Evolutionary conservation across 2,888 invertebrate genomes (phyloP), one percentile per base, ranked within the genome.

Genomic region (Polydesmus complanatus): DNA sequence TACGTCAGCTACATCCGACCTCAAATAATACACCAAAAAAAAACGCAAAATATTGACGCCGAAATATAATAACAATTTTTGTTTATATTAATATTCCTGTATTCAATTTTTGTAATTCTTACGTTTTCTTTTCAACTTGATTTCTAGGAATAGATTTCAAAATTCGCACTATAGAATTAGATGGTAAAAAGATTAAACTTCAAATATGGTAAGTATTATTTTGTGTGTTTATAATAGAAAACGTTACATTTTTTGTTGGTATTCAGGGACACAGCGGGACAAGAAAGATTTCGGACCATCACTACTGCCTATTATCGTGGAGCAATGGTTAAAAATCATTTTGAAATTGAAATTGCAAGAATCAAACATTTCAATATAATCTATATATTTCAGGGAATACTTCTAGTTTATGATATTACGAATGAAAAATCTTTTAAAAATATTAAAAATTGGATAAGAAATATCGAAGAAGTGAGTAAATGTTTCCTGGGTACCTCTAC

Each of bases 301-400:
- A 98, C 97, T 60, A 98, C 97, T 63, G 96, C 97, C n/a, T 98
- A 98, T 74, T 98, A 98, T 78, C 83, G 98, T 68, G 98, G 97
- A 56, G 97, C 97, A 52, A 98, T 98, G 96, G 75, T 75, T 37
- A 37, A 37, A 37, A 8, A 8, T 8, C 14, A 37, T 37, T 5
- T 37, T 37, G 5, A 14, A 37, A 37, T 8, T 8, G 14, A 37
- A 37, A 14, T 37, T 37, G 37, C 14, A 8, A 14, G 14, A 37
- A 8, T 22, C 22, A n/a, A 18, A 27, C 21, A 21, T 14, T 56
- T 52, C 8, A 27, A 27, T 58, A 27, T 5, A n/a, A 27, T 1
- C 52, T 52, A 3, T 61, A 56, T 54, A 48, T 51, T 69, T 69
- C 54, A 76, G 75, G 98, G 98, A 64, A 98, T 98, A 68, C 95